Percentiles rank a stretch among this genome's conserved stretches.
These are phyloP conservation scores for Hydriomena furcata DNA, from an alignment of 2,888 invertebrate species.

Conservation along the genomic window DNA sequence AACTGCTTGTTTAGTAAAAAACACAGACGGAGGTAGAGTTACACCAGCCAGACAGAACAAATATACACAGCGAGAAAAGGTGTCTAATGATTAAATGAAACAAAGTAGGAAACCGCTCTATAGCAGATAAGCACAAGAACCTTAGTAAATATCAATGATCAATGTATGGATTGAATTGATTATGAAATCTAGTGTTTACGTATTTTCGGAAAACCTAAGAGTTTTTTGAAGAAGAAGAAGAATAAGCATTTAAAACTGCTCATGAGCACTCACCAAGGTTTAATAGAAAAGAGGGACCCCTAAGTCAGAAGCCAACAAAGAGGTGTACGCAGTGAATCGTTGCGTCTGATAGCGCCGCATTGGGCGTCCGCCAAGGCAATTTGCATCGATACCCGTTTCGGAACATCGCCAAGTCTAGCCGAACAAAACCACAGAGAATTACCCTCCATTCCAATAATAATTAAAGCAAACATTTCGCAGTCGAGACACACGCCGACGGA, in stretches of 20 bases:
- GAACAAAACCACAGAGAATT: conserved; percentile 83
- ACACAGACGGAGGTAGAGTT: neutral
- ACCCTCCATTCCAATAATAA: conserved; percentile 84
- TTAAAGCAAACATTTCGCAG: conserved; percentile 82
- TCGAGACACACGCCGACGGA: conserved; percentile 74
- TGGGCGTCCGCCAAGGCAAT: conserved; percentile 83
- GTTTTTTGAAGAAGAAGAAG: too few relatives aligned
- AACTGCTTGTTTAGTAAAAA: conserved; percentile 12
- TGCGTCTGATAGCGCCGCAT: conserved; percentile 72
- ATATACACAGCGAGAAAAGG: neutral
- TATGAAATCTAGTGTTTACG: too few relatives aligned
- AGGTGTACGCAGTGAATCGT: conserved; percentile 50
- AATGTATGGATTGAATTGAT: too few relatives aligned
- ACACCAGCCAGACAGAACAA: neutral
- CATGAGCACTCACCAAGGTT: too few relatives aligned
- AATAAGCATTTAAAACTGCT: too few relatives aligned
- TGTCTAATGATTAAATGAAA: neutral
- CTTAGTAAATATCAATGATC: too few relatives aligned
- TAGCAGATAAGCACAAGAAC: too few relatives aligned
- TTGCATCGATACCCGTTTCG: conserved; percentile 83
- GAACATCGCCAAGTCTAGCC: conserved; percentile 84
- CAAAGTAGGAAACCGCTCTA: neutral
- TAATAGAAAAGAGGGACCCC: conserved; percentile 16
- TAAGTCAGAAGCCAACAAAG: conserved; percentile 60
- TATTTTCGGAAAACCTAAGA: too few relatives aligned